Base-by-base conservation (phyloP, 2,888 invertebrate species). In the Trachelus tabidus region DNA sequence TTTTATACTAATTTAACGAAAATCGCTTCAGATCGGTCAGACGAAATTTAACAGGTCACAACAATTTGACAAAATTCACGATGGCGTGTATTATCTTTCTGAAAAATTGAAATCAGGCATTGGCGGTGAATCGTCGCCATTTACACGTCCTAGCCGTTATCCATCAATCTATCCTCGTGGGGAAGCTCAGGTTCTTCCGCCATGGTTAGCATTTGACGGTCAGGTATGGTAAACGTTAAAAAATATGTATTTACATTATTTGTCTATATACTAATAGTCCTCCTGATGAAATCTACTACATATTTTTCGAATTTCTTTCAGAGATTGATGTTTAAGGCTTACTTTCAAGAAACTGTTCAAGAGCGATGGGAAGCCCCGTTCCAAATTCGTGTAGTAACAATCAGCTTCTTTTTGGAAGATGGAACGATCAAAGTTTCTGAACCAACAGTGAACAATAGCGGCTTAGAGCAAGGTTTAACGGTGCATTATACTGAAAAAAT, bases 151-250 rank as follows among this genome's bases (percentile, higher is more conserved):
- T 81, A 90, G 93, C 77, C 93, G 93, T 78, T 93, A 94, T 85
- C 96, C 96, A 0, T 96, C 96, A 0, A 89, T 96, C 75, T 97
- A 96, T 91, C 95, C 96, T 1, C 93, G 95, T 30, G 96, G 96
- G 83, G 95, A 95, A 89, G 95, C 95, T 0, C 94, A 95, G 0
- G 95, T 95, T 83, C 89, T 96, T 75, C 98, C 98, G 0, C 92
- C 96, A 0, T 98, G 98, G 98, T 93, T 98, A 77, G 95, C 96
- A 79, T 97, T 95, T 90, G 98, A 98, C 89, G 96, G 97, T 92
- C 95, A 98, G 92, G 96, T 96, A 34, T 11, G n/a, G 56, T 73
- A 76, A 11, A 69, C 35, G 23, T 68, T 37, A 37, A 33, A 15
- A 73, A n/a, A 69, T 74, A 34, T 23, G 73, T 74, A n/a, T 75